Conservation (phyloP, 2,797 vertebrate species). For the Corythornis leucogaster region DNA sequence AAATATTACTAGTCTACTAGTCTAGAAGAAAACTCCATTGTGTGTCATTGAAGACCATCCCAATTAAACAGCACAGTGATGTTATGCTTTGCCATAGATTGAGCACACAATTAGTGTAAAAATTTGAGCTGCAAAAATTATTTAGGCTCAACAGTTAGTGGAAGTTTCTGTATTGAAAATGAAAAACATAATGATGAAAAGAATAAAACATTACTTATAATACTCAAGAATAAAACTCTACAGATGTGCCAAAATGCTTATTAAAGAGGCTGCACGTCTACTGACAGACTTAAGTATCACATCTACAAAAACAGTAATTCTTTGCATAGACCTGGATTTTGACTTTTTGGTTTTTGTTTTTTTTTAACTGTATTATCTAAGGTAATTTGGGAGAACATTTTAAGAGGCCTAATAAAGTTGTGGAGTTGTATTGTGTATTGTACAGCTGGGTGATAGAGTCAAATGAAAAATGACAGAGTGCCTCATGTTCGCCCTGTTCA, state of each 20-base stretch:
- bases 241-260: not conserved
- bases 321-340: not conserved
- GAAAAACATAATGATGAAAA: not conserved
- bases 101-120: not conserved
- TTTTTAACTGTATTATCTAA: not conserved
- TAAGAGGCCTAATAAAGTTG: not conserved
- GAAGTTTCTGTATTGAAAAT: not conserved
- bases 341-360: no score
- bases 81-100: not conserved
- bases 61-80: not conserved
- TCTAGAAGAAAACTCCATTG: not conserved
- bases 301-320: not conserved
- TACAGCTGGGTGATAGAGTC: not conserved
- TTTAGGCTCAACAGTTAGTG: not conserved
- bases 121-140: not conserved
- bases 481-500: fast-evolving
- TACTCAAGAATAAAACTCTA: not conserved
- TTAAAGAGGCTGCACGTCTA: not conserved
- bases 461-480: not conserved
- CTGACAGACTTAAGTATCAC: not conserved
- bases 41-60: not conserved
- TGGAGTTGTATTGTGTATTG: not conserved
- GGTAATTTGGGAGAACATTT: not conserved
- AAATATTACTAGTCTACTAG: not conserved
- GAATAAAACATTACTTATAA: not conserved